Evolutionary conservation across 2,888 invertebrate species (phyloP).

Genomic region (Oscheius sp.): DNA sequence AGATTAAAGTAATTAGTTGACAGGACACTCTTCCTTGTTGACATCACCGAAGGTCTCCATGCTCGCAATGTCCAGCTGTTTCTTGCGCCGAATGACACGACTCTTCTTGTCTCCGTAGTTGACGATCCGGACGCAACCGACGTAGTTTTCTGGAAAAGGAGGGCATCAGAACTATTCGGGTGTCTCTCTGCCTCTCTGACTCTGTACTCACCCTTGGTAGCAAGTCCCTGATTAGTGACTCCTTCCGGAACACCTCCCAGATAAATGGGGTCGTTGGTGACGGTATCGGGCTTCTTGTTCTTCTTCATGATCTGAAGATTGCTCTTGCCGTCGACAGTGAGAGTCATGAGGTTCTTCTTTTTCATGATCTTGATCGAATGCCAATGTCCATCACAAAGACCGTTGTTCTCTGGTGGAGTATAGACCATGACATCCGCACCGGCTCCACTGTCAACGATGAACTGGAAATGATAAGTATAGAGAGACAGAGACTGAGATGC

Average conservation of each 20-base stretch:
- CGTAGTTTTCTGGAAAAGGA: conserved; percentile 62
- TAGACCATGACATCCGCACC: conserved; percentile 79
- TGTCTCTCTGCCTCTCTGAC: too few relatives aligned
- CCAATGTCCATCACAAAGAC: conserved; percentile 94
- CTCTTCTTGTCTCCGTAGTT: conserved; percentile 61
- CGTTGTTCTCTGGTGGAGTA: conserved; percentile 66
- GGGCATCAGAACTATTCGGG: not conserved
- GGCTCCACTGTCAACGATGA: conserved; percentile 78
- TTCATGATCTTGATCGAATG: conserved; percentile 87
- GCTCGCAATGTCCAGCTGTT: conserved; percentile 50
- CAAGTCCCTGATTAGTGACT: conserved; percentile 59
- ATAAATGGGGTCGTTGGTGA: conserved; percentile 87
- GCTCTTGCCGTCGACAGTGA: conserved; percentile 86
- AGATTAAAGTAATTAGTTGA: conserved; percentile 53
- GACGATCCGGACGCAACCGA: conserved; percentile 70
- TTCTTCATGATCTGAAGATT: conserved; percentile 81
- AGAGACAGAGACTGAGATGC: too few relatives aligned
- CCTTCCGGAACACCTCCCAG: conserved; percentile 79
- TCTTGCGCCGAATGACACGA: conserved; percentile 45
- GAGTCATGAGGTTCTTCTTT: conserved; percentile 87
- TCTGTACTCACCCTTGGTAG: conserved; percentile 31
- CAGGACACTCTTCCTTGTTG: conserved; percentile 61
- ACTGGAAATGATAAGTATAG: conserved; percentile 51
- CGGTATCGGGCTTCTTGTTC: conserved; percentile 81
- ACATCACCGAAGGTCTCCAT: conserved; percentile 66